A percentile compares a stretch with the other conserved stretches of the same genome.
These are phyloP conservation scores for Lasioglossum marginatum DNA, from an alignment of 2,888 invertebrate genomes.

Conservation along the genomic window DNA sequence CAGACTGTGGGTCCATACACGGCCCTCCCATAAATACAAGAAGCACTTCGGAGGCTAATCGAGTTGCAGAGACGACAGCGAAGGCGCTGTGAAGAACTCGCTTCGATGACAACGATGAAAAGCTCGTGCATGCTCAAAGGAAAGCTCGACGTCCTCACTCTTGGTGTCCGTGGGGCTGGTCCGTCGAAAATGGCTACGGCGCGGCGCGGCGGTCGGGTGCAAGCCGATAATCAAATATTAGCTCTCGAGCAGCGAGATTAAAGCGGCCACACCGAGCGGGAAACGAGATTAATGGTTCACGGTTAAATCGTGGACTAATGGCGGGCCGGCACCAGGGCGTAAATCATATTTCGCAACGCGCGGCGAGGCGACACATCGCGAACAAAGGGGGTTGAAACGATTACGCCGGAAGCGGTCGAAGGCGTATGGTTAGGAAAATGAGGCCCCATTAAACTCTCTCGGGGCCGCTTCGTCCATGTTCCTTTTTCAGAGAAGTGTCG, in stretches of 20 bases:
- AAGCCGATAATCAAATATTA: constrained; percentile 52
- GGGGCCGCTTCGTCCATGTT: neutral
- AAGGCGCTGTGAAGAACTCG: neutral
- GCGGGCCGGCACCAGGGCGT: constrained; percentile 33
- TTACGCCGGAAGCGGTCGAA: constrained; percentile 33
- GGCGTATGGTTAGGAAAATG: constrained; percentile 49
- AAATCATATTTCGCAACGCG: constrained; percentile 53
- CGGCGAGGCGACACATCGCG: constrained; percentile 33
- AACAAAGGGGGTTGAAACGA: constrained; percentile 48
- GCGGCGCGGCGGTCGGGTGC: constrained; percentile 2
- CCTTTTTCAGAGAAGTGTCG: constrained; percentile 12
- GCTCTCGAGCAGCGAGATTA: constrained; percentile 39
- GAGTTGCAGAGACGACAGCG: neutral
- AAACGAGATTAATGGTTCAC: constrained; percentile 50
- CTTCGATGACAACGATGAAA: constrained; percentile 6
- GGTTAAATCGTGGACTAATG: constrained; percentile 51
- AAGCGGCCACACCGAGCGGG: constrained; percentile 42
- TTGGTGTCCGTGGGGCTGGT: neutral
- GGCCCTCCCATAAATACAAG: neutral
- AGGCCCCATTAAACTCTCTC: constrained; percentile 23
- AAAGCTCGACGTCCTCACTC: neutral
- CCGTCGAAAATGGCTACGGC: constrained; percentile 10
- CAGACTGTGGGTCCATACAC: neutral
- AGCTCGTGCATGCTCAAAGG: neutral
- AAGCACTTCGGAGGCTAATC: neutral